These are phyloP conservation scores for Stegophylla sp. DNA, from an alignment of 2,888 invertebrate genomes.

Conservation along the genomic window DNA sequence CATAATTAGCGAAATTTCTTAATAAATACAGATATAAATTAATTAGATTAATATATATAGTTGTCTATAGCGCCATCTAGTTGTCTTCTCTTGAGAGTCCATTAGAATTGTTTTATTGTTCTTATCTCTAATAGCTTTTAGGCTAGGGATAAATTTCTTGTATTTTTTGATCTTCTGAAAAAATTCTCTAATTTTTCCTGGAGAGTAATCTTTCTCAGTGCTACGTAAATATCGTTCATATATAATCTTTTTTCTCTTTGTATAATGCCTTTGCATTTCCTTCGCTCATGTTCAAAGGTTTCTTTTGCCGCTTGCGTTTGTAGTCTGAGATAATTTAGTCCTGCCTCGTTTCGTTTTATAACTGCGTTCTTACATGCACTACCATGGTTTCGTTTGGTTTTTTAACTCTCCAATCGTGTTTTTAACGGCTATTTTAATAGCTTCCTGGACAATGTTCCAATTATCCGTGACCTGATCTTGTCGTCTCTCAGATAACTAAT, in stretches of 20 bases:
- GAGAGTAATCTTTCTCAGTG: conserved; percentile 15
- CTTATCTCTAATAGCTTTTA: conserved; percentile 19
- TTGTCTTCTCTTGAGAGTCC: conserved; percentile 2
- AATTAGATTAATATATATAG: too few species aligned
- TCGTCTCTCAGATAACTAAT: conserved; percentile 5
- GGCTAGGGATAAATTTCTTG: too few species aligned
- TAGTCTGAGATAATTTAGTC: background rate
- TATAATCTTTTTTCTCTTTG: conserved; percentile 13
- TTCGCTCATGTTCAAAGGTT: background rate
- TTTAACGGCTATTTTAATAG: conserved; percentile 12
- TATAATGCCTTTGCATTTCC: conserved; percentile 11
- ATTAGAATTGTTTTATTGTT: conserved; percentile 17
- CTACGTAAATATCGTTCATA: conserved; percentile 9
- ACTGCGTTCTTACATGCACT: conserved; percentile 11
- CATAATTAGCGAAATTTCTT: too few species aligned
- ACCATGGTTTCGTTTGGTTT: conserved; percentile 23
- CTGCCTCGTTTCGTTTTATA: background rate
- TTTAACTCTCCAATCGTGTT: conserved; percentile 26
- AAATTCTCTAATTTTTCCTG: too few species aligned
- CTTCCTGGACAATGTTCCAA: background rate
- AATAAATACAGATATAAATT: too few species aligned
- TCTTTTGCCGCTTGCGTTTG: conserved; percentile 1
- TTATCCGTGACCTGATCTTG: background rate
- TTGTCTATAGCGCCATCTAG: conserved; percentile 34
- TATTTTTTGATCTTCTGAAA: too few species aligned